These are phyloP conservation scores for Stenichneumon culpator DNA, from an alignment of 2,888 invertebrate genomes.

Conservation along the genomic window DNA sequence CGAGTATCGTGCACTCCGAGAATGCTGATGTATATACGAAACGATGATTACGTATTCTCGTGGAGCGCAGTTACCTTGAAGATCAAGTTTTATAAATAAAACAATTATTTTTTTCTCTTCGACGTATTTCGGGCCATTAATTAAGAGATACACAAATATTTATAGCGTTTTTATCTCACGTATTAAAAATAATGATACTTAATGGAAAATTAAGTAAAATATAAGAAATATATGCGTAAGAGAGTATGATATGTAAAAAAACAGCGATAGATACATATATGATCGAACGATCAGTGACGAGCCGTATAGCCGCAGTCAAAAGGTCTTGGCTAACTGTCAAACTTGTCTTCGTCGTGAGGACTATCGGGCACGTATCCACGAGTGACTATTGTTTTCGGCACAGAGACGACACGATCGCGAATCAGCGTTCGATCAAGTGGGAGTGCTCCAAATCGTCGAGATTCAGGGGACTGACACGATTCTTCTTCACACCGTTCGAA, in stretches of 20 bases:
- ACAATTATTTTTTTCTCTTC: neutral
- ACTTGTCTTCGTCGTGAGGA: constrained; percentile 58
- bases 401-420: constrained; percentile 41
- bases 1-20: constrained; percentile 31
- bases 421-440: constrained; percentile 41
- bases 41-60: constrained; percentile 65
- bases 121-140: neutral
- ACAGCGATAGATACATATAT: constrained; percentile 28
- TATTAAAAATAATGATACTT: neutral
- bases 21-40: constrained; percentile 31
- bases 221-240: neutral
- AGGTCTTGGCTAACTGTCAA: constrained; percentile 67
- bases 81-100: constrained; percentile 33
- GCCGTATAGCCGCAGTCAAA: constrained; percentile 49
- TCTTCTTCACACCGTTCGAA: constrained; percentile 23
- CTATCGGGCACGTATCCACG: constrained; percentile 54
- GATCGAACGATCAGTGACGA: constrained; percentile 40
- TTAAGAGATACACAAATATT: neutral
- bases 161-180: neutral
- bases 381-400: constrained; percentile 61
- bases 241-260: constrained; percentile 11
- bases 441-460: constrained; percentile 63
- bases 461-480: constrained; percentile 59
- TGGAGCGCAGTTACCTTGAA: constrained; percentile 59
- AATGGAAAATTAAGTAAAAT: constrained; percentile 11